Base-by-base conservation (phyloP, 2,888 invertebrate species). In the Cabera pusaria region DNA sequence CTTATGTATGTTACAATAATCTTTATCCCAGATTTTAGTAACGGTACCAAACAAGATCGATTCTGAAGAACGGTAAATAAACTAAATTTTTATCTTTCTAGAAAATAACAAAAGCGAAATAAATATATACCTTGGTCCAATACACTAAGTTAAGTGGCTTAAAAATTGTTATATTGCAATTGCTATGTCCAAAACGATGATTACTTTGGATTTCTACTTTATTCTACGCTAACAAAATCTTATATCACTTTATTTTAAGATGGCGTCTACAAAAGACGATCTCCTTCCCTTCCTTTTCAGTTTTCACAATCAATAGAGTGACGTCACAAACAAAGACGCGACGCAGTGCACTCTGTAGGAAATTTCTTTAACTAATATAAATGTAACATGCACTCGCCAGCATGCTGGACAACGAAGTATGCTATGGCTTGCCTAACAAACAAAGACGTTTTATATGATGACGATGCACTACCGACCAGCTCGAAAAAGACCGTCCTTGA, bases 111-210 rank as follows among this genome's bases (percentile, higher is more conserved):
- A 75, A 65, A 69, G 58, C 58, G 72, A 90, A 90, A 90, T 90
- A 90, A 71, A 64, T 58, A 66, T 88, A 79, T 91, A 94, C 94
- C 93, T 93, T 93, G 93, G 94, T 94, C 92, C 93, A 93, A 93
- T 92, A 93, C 91, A 92, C 91, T 92, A 91, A 91, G 91, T 92
- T 90, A 85, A 62, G 72, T 61, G 54, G 62, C 72, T 71, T 73
- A 67, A 75, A 76, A 80, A 80, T 65, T 74, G 73, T 64, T 64
- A 77, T 75, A 81, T 72, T 74, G 71, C 72, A 71, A 80, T 78
- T 72, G 59, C 70, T 77, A 76, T 68, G 69, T 71, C 72, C 73
- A 68, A 72, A 75, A 68, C 62, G 61, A 68, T 67, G 88, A 88
- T 88, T 85, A 86, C 86, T 88, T 82, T 72, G 74, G 86, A 87